These are phyloP conservation scores for Eidolon dupreanum DNA, from an alignment of 2,797 vertebrate genomes.

Conservation along the genomic window DNA sequence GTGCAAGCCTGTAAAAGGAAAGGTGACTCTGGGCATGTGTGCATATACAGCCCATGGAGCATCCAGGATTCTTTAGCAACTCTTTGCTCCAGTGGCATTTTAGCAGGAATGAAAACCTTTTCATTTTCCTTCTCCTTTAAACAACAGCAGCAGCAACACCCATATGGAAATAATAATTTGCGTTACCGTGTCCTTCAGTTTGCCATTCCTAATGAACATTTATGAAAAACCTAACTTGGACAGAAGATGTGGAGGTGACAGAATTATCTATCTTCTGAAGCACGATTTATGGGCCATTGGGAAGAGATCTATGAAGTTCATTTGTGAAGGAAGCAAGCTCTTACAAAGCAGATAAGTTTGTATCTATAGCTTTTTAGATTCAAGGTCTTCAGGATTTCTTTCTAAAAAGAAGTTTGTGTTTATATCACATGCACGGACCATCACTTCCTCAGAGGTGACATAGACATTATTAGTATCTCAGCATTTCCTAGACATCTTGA, in stretches of 20 bases:
- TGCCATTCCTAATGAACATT: constrained; percentile 51
- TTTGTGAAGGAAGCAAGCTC: constrained; percentile 25
- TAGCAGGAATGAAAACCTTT: constrained; percentile 31
- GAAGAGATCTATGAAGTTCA: constrained; percentile 25
- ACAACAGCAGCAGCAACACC: neutral
- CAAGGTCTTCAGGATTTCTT: neutral
- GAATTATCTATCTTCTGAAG: neutral
- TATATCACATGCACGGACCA: neutral
- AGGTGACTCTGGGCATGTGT: constrained; percentile 41
- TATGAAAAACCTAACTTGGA: constrained; percentile 46
- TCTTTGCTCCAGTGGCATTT: constrained; percentile 55
- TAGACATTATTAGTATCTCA: neutral
- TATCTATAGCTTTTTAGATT: neutral
- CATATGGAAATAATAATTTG: constrained; percentile 74
- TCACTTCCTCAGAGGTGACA: neutral
- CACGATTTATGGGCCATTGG: constrained; percentile 14
- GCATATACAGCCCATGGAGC: neutral
- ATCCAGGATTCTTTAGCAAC: neutral
- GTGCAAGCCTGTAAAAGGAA: constrained; percentile 8
- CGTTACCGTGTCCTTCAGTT: constrained; percentile 57
- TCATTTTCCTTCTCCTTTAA: constrained; percentile 57
- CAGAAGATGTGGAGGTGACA: neutral
- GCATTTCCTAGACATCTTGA: neutral
- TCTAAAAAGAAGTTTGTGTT: constrained; percentile 4
- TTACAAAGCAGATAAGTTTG: constrained; percentile 26